These are phyloP conservation scores for Magallana gigas DNA, from an alignment of 1,140 invertebrate genomes.

Conservation along the genomic window DNA sequence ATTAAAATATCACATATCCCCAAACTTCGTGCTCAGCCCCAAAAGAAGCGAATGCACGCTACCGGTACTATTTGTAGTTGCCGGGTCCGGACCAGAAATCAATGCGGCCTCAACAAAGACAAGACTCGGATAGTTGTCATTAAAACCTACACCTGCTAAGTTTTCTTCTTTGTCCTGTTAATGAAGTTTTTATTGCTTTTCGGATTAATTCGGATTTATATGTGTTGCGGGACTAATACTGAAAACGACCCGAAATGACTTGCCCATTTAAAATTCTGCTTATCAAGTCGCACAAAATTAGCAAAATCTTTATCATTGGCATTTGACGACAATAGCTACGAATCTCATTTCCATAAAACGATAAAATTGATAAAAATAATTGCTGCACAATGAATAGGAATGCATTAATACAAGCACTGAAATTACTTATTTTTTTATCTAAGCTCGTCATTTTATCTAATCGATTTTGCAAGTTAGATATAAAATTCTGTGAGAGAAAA, in stretches of 20 bases:
- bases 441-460: background rate
- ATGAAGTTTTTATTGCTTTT: conserved; percentile 36
- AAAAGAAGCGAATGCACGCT: conserved; percentile 29
- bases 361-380: conserved; percentile 31
- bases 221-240: background rate
- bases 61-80: background rate
- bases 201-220: conserved; percentile 18
- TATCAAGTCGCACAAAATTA: background rate
- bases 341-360: background rate
- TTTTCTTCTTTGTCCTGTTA: conserved; percentile 31
- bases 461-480: background rate
- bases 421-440: background rate
- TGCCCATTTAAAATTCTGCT: background rate
- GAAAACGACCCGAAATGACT: background rate
- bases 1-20: conserved; percentile 36
- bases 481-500: background rate
- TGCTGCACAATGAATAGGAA: conserved; percentile 4
- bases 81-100: conserved; percentile 12
- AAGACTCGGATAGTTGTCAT: background rate
- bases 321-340: background rate
- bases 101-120: background rate
- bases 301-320: background rate
- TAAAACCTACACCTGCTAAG: conserved; percentile 32
- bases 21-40: background rate
- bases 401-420: background rate